Conservation (phyloP, 2,113 vertebrate species). For the Numenius arquata region DNA sequence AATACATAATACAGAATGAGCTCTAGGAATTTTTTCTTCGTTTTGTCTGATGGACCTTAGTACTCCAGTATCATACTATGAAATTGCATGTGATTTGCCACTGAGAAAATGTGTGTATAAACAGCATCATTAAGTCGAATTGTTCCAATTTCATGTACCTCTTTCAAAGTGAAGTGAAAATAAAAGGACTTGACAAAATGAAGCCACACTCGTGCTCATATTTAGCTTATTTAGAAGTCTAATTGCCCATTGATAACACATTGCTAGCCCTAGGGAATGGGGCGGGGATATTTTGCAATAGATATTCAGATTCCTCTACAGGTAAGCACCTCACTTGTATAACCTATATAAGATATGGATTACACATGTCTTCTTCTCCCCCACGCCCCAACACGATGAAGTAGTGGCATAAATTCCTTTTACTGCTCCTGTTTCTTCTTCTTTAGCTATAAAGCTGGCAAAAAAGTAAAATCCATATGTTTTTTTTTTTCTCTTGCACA, state of each 20-base stretch:
- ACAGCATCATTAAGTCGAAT: constrained; percentile 48
- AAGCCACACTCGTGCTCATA: neutral
- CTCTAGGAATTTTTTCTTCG: constrained; percentile 50
- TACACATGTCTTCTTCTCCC: neutral
- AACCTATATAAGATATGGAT: neutral
- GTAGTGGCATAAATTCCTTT: neutral
- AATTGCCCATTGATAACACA: neutral
- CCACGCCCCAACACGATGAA: neutral
- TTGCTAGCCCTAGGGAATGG: neutral
- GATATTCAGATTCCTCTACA: neutral
- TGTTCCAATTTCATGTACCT: neutral
- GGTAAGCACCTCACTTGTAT: neutral
- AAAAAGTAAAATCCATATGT: neutral
- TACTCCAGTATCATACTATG: constrained; percentile 42
- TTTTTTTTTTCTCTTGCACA: neutral
- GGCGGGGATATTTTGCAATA: neutral
- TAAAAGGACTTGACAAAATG: neutral
- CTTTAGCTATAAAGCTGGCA: neutral
- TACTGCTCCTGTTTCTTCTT: neutral
- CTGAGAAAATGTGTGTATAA: constrained; percentile 46
- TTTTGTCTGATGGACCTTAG: constrained; percentile 22
- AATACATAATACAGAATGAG: constrained; percentile 19
- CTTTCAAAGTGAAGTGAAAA: neutral
- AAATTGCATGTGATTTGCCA: constrained; percentile 34
- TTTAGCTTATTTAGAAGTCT: neutral